Conservation (phyloP, 2,888 invertebrate genomes). For the Pollenia angustigena region DNA sequence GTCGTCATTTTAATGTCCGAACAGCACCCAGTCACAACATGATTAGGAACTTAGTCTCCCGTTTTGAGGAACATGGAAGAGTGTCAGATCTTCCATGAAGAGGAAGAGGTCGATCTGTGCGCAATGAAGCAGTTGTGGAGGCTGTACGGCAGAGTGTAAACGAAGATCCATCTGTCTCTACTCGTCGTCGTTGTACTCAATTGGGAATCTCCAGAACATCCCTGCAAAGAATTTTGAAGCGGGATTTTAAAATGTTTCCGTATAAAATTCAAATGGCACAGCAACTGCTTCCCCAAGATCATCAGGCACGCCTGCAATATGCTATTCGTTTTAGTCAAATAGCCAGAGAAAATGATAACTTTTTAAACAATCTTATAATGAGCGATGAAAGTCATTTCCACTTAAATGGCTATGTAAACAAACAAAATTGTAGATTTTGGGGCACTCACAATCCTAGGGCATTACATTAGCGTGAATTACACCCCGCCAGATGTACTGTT, state of each 20-base stretch:
- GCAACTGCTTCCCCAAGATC: conserved; percentile 31
- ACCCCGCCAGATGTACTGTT: background rate
- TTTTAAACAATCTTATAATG: background rate
- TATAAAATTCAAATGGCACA: conserved; percentile 46
- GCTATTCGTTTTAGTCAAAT: conserved; percentile 32
- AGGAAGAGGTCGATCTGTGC: background rate
- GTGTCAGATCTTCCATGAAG: background rate
- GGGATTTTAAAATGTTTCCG: conserved; percentile 46
- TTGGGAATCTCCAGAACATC: conserved; percentile 39
- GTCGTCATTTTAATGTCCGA: conserved; percentile 17
- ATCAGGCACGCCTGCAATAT: conserved; percentile 29
- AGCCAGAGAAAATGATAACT: conserved; percentile 28
- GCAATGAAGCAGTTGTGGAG: conserved; percentile 48
- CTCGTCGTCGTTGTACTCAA: conserved; percentile 23
- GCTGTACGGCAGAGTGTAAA: conserved; percentile 55
- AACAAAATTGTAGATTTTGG: too few species aligned
- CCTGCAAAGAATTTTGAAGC: conserved; percentile 33
- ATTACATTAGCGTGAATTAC: background rate
- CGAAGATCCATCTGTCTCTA: conserved; percentile 48
- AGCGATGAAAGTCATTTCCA: too few species aligned
- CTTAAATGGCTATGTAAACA: too few species aligned
- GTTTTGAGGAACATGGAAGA: too few species aligned
- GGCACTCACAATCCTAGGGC: too few species aligned
- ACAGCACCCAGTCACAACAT: conserved; percentile 20
- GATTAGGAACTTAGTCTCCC: too few species aligned